Conservation (phyloP, 2,113 vertebrate species). For the Circaetus cinerascens region DNA sequence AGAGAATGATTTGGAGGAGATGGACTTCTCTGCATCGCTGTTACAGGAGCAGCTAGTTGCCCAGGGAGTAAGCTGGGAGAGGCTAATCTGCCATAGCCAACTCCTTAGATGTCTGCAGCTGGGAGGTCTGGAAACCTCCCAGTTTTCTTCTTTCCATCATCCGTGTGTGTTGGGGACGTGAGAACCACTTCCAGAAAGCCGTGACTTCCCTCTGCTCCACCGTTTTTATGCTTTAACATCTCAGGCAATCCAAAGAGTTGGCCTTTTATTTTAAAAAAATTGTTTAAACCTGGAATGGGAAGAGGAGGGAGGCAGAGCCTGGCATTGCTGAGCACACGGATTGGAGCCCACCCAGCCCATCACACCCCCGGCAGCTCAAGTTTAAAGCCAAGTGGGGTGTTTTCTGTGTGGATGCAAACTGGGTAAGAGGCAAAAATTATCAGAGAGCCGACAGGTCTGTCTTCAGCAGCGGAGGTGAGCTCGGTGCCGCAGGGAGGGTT, state of each 20-base stretch:
- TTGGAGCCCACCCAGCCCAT: background rate
- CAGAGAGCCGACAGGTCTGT: background rate
- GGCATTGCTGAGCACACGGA: accelerated
- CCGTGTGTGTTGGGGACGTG: accelerated
- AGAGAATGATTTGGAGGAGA: background rate
- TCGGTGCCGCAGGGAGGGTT: background rate
- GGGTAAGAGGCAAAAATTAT: background rate
- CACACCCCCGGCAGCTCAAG: accelerated
- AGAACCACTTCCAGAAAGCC: background rate
- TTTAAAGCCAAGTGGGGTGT: background rate
- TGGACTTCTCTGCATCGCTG: background rate
- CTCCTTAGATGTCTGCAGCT: background rate
- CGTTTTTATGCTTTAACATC: background rate
- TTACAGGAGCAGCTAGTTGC: background rate
- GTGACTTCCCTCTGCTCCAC: background rate
- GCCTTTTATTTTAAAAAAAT: background rate
- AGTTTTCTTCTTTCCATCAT: background rate
- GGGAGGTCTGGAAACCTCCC: background rate
- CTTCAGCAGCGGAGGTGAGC: background rate
- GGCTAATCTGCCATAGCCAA: accelerated
- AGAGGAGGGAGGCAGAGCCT: background rate
- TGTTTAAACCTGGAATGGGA: background rate
- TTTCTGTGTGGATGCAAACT: background rate
- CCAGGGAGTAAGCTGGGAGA: background rate
- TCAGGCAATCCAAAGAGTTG: background rate